These are phyloP conservation scores for Vicugna pacos DNA, from an alignment of 2,113 vertebrate genomes.

Conservation along the genomic window DNA sequence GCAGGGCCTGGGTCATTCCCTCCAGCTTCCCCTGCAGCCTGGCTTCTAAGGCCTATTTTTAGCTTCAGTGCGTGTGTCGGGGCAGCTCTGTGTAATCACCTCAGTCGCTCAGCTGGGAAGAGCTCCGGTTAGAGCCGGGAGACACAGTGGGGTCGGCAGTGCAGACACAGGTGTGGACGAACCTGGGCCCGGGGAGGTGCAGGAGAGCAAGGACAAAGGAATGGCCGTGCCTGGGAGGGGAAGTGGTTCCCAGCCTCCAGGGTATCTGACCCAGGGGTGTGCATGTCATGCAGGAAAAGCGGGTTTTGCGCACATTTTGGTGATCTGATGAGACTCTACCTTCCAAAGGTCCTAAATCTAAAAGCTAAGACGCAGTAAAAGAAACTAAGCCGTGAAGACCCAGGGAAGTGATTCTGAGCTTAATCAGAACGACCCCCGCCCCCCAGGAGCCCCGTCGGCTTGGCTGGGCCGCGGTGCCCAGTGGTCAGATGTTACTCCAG, in stretches of 20 bases:
- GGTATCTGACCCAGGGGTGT: neutral
- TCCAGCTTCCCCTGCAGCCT: fast-evolving
- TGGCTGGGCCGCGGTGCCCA: neutral
- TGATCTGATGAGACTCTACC: neutral
- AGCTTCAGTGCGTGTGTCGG: neutral
- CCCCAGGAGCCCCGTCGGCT: neutral
- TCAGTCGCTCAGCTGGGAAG: neutral
- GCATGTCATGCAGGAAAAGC: neutral
- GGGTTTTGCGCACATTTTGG: neutral
- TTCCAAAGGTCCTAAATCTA: neutral
- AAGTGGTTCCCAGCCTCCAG: neutral
- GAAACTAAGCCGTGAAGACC: neutral
- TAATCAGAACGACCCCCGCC: neutral
- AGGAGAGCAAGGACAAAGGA: fast-evolving
- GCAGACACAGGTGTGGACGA: neutral
- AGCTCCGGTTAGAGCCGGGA: neutral
- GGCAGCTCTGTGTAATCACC: neutral
- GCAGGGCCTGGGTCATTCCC: neutral
- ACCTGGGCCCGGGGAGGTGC: fast-evolving
- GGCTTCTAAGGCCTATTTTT: neutral
- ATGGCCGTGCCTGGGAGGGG: fast-evolving
- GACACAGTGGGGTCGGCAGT: fast-evolving
- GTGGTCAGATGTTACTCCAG: neutral
- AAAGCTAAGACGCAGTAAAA: neutral
- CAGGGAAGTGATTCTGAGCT: neutral